Percentiles rank a stretch among this genome's conserved stretches.
Conservation (phyloP, 2,797 vertebrate genomes). For the Gallinago stenura region DNA sequence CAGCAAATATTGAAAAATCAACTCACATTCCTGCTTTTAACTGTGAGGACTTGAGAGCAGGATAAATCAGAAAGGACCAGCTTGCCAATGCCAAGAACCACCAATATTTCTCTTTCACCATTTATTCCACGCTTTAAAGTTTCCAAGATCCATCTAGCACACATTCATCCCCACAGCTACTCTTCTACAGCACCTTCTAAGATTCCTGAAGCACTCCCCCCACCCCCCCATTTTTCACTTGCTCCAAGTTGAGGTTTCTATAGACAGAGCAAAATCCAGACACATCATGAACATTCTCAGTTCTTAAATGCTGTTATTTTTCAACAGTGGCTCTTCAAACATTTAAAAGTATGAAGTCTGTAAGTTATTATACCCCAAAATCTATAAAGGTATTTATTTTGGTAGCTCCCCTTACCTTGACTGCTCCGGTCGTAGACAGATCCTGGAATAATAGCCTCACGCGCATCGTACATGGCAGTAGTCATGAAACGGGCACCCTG, state of each 20-base stretch:
- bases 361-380: not conserved
- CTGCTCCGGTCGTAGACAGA: slow-evolving; percentile 96
- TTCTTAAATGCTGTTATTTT: not conserved
- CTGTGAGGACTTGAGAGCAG: not conserved
- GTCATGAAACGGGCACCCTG: slow-evolving; percentile 99
- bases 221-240: accelerated
- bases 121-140: not conserved
- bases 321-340: not conserved
- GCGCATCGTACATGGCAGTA: slow-evolving; percentile 97
- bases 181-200: not conserved
- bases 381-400: accelerated
- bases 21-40: not conserved
- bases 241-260: not conserved
- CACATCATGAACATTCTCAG: accelerated
- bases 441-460: slow-evolving; percentile 96
- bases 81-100: not conserved
- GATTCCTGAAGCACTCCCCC: accelerated
- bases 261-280: not conserved
- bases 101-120: not conserved
- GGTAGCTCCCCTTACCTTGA: slow-evolving; percentile 80
- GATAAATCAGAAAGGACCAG: not conserved
- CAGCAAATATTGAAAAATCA: accelerated
- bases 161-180: accelerated
- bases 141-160: not conserved
- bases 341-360: not conserved